Conservation (phyloP, 2,888 invertebrate species). For the Nomada fucata region DNA sequence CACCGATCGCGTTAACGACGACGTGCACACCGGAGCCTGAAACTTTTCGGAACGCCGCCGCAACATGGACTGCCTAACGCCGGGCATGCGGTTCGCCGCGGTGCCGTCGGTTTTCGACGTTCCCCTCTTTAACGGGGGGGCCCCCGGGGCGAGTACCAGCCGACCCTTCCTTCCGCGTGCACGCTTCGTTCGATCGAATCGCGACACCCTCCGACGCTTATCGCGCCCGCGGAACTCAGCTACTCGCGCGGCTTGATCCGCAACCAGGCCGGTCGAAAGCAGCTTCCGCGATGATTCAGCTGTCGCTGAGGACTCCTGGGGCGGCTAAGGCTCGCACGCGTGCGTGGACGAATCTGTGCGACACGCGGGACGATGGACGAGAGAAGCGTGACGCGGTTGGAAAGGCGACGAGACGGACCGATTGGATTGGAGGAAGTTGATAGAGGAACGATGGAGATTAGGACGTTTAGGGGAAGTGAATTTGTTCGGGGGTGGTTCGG, state of each 20-base stretch:
- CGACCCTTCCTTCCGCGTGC: constrained; percentile 1
- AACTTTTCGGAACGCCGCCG: constrained; percentile 69
- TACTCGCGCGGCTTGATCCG: constrained; percentile 10
- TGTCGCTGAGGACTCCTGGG: neutral
- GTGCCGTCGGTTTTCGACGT: constrained; percentile 43
- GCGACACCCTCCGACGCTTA: neutral
- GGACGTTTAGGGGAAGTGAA: neutral
- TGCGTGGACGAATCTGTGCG: neutral
- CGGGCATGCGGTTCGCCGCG: constrained; percentile 72
- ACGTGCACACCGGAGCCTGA: constrained; percentile 13
- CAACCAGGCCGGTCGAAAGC: neutral
- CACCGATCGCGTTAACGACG: constrained; percentile 69
- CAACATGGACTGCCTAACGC: constrained; percentile 70
- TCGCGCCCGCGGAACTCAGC: constrained; percentile 1
- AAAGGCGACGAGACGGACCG: neutral
- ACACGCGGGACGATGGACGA: no score
- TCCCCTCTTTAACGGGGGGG: constrained; percentile 38
- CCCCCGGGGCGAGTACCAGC: neutral
- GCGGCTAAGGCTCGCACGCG: neutral
- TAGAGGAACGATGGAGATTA: neutral
- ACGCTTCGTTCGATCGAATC: constrained; percentile 7
- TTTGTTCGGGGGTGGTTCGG: neutral
- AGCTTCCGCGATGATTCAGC: constrained; percentile 6
- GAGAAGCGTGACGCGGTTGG: neutral
- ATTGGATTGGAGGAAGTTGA: neutral